Percentiles rank a stretch among this genome's conserved stretches.
Conservation (phyloP, 2,888 invertebrate genomes). For the Pachydiplax longipennis region DNA sequence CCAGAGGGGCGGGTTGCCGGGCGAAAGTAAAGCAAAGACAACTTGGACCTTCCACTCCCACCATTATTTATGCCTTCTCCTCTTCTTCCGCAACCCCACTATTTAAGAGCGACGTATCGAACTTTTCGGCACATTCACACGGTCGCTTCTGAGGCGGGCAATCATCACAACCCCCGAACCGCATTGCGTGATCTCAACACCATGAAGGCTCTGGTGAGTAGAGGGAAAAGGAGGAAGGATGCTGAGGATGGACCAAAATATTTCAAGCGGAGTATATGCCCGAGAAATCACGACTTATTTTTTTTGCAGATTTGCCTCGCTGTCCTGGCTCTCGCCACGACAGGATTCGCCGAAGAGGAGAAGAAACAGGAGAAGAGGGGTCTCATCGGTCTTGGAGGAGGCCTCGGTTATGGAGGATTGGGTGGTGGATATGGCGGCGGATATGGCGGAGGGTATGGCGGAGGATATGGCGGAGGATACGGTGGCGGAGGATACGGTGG, state of each 20-base stretch:
- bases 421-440: background rate
- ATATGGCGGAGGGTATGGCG: background rate
- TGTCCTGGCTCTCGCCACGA: constrained; percentile 6
- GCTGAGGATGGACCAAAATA: background rate
- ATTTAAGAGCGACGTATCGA: background rate
- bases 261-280: background rate
- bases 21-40: background rate
- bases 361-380: constrained; percentile 34
- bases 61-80: background rate
- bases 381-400: constrained; percentile 12
- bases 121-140: constrained; percentile 14
- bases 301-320: constrained; percentile 4
- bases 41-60: constrained; percentile 17
- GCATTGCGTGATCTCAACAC: background rate
- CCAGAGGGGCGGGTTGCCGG: background rate
- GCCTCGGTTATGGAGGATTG: background rate
- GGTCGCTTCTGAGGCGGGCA: background rate
- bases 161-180: background rate
- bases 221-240: background rate
- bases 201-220: constrained; percentile 21
- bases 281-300: background rate
- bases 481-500: background rate
- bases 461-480: background rate
- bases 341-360: constrained; percentile 2
- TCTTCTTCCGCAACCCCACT: background rate